phyloP scores from a whole-genome alignment of 2,797 vertebrate genomes.

The Microcaecilia unicolor region DNA sequence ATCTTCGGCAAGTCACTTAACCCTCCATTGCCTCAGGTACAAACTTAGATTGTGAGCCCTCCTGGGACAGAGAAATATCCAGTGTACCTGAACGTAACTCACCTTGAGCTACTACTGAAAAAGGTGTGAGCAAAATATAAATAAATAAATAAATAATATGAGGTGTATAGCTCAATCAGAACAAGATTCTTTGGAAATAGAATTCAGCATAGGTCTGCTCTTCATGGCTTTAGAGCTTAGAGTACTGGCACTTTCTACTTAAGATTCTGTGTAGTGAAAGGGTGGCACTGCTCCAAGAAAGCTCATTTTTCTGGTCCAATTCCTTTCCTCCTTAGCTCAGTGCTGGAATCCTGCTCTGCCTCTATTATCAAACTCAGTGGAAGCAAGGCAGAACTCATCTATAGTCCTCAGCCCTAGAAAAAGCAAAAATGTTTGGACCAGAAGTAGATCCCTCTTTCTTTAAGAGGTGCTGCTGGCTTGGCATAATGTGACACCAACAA shows the following conservation, averaged over 20 bases:
- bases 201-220: slow-evolving; percentile 5
- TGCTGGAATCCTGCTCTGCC: slow-evolving; percentile 15
- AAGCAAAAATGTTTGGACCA: slow-evolving; percentile 8
- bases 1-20: too few species aligned
- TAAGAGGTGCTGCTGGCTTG: slow-evolving; percentile 1
- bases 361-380: slow-evolving; percentile 1
- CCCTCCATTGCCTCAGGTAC: too few species aligned
- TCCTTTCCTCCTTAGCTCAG: slow-evolving; percentile 12
- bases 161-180: too few species aligned
- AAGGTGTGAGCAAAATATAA: too few species aligned
- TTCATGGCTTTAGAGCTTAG: neutral
- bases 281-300: slow-evolving; percentile 1
- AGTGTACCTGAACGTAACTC: too few species aligned
- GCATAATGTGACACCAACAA: too few species aligned
- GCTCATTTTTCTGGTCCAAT: slow-evolving; percentile 1
- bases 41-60: too few species aligned
- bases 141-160: too few species aligned
- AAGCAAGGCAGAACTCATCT: slow-evolving; percentile 8
- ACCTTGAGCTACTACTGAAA: too few species aligned
- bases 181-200: slow-evolving; percentile 7
- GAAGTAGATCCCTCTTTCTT: neutral
- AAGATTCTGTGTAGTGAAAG: neutral
- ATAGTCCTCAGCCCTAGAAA: neutral
- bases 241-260: neutral
- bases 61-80: too few species aligned